Evolutionary conservation across 2,797 vertebrate species (phyloP).

Genomic region (Danionella dracula): DNA sequence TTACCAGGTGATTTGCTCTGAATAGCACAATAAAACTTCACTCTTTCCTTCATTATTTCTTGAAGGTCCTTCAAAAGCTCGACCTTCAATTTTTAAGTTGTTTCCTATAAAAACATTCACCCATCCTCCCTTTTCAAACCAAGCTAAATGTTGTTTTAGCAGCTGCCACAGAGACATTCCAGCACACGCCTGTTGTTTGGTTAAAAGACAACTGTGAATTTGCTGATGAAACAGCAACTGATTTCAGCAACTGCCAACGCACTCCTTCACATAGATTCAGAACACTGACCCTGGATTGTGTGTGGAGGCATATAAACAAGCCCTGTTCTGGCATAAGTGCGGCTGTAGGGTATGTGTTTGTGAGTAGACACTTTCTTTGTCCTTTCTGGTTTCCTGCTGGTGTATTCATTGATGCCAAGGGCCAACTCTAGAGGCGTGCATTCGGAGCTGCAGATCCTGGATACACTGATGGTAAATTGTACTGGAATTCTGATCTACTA

Average conservation of each 20-base stretch:
- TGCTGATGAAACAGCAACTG: constrained; percentile 43
- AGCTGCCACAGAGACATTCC: background rate
- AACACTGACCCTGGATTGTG: background rate
- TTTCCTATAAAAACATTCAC: background rate
- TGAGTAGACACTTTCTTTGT: constrained; percentile 34
- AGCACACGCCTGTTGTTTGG: background rate
- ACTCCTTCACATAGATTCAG: too few species aligned
- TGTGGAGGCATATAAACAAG: constrained; percentile 15
- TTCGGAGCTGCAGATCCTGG: constrained; percentile 1
- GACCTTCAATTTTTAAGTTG: background rate
- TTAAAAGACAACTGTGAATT: constrained; percentile 24
- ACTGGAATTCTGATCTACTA: too few species aligned
- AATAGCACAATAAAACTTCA: background rate
- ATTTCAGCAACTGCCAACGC: constrained; percentile 28
- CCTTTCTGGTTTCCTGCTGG: constrained; percentile 36
- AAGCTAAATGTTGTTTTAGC: background rate
- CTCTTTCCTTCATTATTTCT: background rate
- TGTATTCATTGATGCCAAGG: constrained; percentile 54
- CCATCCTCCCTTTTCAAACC: background rate
- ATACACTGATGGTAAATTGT: too few species aligned
- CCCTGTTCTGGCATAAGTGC: constrained; percentile 1
- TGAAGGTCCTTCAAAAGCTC: background rate
- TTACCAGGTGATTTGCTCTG: too few species aligned
- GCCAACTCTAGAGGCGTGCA: constrained; percentile 20
- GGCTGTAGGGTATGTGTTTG: constrained; percentile 17